Conservation (phyloP, 2,888 invertebrate genomes). For the Autographa pulchrina region DNA sequence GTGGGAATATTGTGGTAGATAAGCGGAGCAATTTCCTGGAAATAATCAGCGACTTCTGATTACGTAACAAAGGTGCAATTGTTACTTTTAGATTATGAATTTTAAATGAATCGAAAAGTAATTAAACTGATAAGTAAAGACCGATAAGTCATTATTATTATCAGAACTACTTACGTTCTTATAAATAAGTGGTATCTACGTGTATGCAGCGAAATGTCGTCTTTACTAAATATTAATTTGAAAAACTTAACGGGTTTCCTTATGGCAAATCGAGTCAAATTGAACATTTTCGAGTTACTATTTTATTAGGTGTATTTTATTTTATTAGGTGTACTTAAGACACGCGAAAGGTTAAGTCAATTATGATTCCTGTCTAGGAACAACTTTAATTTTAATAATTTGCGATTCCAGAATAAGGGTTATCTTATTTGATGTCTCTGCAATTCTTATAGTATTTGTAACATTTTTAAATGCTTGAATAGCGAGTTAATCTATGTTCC, state of each 20-base stretch:
- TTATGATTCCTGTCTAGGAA: no score
- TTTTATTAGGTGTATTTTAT: no score
- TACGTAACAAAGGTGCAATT: slow-evolving; percentile 1
- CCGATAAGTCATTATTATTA: slow-evolving; percentile 4
- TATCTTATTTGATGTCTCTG: background rate
- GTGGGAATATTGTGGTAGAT: background rate
- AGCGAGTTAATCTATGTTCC: slow-evolving; percentile 14
- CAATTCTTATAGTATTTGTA: background rate
- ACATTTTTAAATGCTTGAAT: background rate
- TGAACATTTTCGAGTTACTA: no score
- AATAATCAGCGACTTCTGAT: background rate
- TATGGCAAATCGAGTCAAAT: no score
- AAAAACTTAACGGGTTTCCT: no score
- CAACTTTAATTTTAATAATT: no score
- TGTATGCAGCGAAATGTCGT: background rate
- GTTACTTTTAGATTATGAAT: background rate
- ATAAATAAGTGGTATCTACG: background rate
- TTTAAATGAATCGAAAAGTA: slow-evolving; percentile 4
- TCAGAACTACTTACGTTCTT: background rate
- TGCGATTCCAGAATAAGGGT: no score
- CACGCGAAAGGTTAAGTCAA: no score
- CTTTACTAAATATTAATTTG: background rate
- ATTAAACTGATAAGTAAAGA: background rate
- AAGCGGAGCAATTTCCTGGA: background rate
- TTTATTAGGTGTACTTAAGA: no score